phyloP scores from a whole-genome alignment of 2,888 invertebrate genomes.

The Auanema sp. region DNA sequence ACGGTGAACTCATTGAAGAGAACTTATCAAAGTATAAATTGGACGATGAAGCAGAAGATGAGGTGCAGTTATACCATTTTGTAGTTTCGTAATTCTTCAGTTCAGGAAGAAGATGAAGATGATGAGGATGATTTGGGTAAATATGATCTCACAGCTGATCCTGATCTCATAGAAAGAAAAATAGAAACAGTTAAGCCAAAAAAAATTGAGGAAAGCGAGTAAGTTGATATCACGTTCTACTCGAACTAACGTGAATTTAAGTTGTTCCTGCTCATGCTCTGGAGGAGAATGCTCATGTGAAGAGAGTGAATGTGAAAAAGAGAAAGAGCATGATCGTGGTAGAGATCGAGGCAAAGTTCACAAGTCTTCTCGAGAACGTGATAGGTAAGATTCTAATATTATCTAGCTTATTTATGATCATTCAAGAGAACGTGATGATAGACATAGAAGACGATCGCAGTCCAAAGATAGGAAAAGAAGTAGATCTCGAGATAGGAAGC shows the following conservation, averaged over 20 bases:
- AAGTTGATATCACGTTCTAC: slow-evolving; percentile 8
- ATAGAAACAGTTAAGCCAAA: slow-evolving; percentile 15
- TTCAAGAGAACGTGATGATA: slow-evolving; percentile 23
- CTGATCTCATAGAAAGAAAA: slow-evolving; percentile 44
- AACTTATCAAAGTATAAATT: neutral
- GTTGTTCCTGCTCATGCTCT: slow-evolving; percentile 62
- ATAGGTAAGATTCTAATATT: slow-evolving; percentile 19
- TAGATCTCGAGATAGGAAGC: slow-evolving; percentile 24
- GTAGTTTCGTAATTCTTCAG: no score
- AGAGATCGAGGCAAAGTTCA: slow-evolving; percentile 26
- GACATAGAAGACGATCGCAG: slow-evolving; percentile 30
- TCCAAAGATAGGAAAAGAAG: slow-evolving; percentile 24
- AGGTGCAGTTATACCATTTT: neutral
- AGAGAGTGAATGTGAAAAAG: slow-evolving; percentile 48
- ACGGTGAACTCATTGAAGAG: neutral
- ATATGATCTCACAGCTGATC: slow-evolving; percentile 57
- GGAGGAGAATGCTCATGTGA: slow-evolving; percentile 62
- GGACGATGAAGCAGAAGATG: slow-evolving; percentile 9
- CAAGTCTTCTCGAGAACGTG: slow-evolving; percentile 29
- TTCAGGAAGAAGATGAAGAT: slow-evolving; percentile 26
- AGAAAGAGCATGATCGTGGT: slow-evolving; percentile 21
- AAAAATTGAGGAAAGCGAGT: slow-evolving; percentile 38
- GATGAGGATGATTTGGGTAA: slow-evolving; percentile 56
- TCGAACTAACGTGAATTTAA: slow-evolving; percentile 23
- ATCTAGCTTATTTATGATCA: neutral